These are phyloP conservation scores for Strix uralensis DNA, from an alignment of 2,113 vertebrate genomes.

Conservation along the genomic window DNA sequence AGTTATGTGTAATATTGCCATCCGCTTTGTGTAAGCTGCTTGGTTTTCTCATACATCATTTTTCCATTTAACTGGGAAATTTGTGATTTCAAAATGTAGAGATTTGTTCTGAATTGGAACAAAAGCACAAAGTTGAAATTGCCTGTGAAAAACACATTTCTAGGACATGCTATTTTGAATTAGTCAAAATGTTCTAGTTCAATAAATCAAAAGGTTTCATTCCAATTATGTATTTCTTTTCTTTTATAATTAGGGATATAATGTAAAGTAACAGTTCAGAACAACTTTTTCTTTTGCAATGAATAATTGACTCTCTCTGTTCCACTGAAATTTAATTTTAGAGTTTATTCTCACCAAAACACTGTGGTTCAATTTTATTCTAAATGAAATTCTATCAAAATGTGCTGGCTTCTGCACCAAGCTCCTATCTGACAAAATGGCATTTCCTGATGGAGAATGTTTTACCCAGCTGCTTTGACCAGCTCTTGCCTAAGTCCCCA, in stretches of 20 bases:
- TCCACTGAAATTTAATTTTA: slow-evolving; percentile 24
- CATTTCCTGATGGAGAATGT: background rate
- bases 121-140: slow-evolving; percentile 26
- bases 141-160: slow-evolving; percentile 37
- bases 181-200: slow-evolving; percentile 55
- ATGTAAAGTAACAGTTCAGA: slow-evolving; percentile 36
- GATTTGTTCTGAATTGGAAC: background rate
- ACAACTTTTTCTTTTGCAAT: slow-evolving; percentile 24
- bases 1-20: accelerated
- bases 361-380: background rate
- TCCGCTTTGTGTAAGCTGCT: background rate
- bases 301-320: background rate
- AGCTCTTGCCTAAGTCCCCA: background rate
- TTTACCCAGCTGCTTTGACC: background rate
- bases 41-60: background rate
- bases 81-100: background rate
- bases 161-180: slow-evolving; percentile 29
- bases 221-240: slow-evolving; percentile 40
- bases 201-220: slow-evolving; percentile 52
- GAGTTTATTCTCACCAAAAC: slow-evolving; percentile 25
- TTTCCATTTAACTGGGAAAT: background rate
- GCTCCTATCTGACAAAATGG: background rate
- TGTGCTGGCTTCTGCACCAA: background rate
- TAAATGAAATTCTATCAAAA: background rate
- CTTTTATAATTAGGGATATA: slow-evolving; percentile 48